These are phyloP conservation scores for Dermolepida albohirtum DNA, from an alignment of 2,888 invertebrate species.

Conservation along the genomic window DNA sequence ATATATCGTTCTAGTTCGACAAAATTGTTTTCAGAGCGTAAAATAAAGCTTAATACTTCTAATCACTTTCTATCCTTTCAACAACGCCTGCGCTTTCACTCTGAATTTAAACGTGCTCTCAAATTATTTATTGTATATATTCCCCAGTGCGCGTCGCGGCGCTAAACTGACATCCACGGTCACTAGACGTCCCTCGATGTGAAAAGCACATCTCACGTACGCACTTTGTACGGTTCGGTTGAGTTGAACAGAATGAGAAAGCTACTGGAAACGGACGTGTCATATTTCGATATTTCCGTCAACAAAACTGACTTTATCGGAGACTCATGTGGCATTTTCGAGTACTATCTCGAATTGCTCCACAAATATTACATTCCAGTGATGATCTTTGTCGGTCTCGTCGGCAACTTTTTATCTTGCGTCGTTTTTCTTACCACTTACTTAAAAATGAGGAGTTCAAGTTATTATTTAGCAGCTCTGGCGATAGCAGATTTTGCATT, in stretches of 20 bases:
- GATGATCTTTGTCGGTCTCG: slow-evolving; percentile 70
- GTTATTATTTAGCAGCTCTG: slow-evolving; percentile 73
- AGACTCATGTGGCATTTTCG: slow-evolving; percentile 29
- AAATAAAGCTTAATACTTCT: too few species aligned
- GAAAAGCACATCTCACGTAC: neutral
- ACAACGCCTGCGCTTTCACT: too few species aligned
- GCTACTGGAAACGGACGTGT: slow-evolving; percentile 7
- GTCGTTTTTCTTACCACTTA: slow-evolving; percentile 72
- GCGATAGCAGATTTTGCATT: slow-evolving; percentile 73
- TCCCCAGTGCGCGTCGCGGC: slow-evolving; percentile 53
- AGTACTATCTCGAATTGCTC: slow-evolving; percentile 58
- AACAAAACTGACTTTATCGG: slow-evolving; percentile 5
- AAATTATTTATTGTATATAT: too few species aligned
- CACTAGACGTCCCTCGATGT: neutral
- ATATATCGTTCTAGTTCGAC: too few species aligned
- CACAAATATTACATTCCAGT: slow-evolving; percentile 72
- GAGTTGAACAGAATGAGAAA: slow-evolving; percentile 8
- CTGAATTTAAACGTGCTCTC: too few species aligned
- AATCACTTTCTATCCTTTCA: too few species aligned
- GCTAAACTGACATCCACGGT: slow-evolving; percentile 34
- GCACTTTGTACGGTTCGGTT: neutral
- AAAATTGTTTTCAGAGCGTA: too few species aligned
- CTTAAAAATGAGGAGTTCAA: slow-evolving; percentile 72
- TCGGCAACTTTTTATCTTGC: slow-evolving; percentile 72
- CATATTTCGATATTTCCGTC: slow-evolving; percentile 1